A percentile compares a stretch with the other conserved stretches of the same genome.
phyloP scores from a whole-genome alignment of 2,797 vertebrate genomes.

The Halcyon badia region DNA sequence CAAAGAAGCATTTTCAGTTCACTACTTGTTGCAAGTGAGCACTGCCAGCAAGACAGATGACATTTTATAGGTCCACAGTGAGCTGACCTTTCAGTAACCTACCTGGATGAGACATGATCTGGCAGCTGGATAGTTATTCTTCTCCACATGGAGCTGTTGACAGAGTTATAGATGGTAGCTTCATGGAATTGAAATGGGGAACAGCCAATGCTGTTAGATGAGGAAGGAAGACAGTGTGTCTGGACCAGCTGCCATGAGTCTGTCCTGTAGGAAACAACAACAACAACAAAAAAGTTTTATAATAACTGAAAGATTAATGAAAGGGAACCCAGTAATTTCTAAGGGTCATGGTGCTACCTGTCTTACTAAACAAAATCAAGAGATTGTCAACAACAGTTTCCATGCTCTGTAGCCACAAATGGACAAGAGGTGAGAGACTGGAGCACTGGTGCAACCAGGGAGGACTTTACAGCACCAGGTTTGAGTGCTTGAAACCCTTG shows the following conservation, averaged over 20 bases:
- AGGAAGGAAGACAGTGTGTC: conserved; percentile 96
- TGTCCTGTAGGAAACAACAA: conserved; percentile 80
- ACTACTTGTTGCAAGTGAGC: not conserved
- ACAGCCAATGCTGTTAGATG: conserved; percentile 95
- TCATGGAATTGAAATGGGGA: conserved; percentile 98
- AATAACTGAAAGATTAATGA: conserved; percentile 2
- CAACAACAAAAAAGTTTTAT: not conserved
- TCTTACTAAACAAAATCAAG: not conserved
- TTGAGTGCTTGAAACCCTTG: not conserved
- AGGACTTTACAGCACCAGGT: not conserved
- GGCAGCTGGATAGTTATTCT: conserved; percentile 95
- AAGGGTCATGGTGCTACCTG: not conserved
- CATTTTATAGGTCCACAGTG: not conserved
- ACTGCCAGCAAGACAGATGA: not conserved
- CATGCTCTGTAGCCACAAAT: not conserved
- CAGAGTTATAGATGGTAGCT: conserved; percentile 95
- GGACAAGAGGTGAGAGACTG: not conserved
- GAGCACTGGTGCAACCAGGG: not conserved
- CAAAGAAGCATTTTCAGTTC: not conserved
- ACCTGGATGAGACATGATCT: conserved; percentile 98
- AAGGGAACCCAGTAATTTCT: not conserved
- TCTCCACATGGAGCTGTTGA: conserved; percentile 95
- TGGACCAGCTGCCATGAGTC: conserved; percentile 97
- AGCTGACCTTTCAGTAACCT: conserved; percentile 21
- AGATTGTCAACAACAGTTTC: not conserved